Percentiles rank a stretch among this genome's conserved stretches.
These are phyloP conservation scores for Molossus alvarezi DNA, from an alignment of 2,797 vertebrate species.

Conservation along the genomic window DNA sequence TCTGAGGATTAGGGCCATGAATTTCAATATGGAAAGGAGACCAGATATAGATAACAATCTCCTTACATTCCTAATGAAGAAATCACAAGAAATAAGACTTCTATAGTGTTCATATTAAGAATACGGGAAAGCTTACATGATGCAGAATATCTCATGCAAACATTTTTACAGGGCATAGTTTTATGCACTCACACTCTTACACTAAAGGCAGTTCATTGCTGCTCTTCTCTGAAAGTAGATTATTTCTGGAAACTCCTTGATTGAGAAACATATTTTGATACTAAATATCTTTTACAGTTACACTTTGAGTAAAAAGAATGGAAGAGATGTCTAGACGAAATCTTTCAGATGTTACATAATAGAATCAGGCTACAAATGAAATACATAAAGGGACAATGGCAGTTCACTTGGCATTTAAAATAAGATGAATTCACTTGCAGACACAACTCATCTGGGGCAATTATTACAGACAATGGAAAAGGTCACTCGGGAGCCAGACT, in stretches of 20 bases:
- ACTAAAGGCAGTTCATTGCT: slow-evolving; percentile 82
- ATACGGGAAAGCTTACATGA: slow-evolving; percentile 83
- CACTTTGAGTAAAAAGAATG: slow-evolving; percentile 36
- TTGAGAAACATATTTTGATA: slow-evolving; percentile 77
- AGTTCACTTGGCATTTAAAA: slow-evolving; percentile 16
- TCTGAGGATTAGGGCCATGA: slow-evolving; percentile 77
- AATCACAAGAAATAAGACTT: slow-evolving; percentile 86
- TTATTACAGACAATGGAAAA: slow-evolving; percentile 37
- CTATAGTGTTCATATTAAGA: slow-evolving; percentile 80
- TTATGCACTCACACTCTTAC: slow-evolving; percentile 83
- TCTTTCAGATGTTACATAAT: slow-evolving; percentile 75
- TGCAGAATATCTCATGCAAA: slow-evolving; percentile 87
- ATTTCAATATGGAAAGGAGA: slow-evolving; percentile 80
- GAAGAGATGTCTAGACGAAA: slow-evolving; percentile 56
- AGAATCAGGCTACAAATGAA: slow-evolving; percentile 79
- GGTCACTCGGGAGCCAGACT: background rate
- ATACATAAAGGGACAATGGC: slow-evolving; percentile 64
- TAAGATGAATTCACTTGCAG: slow-evolving; percentile 48
- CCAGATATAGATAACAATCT: slow-evolving; percentile 68
- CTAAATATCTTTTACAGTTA: slow-evolving; percentile 53
- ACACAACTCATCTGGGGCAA: background rate
- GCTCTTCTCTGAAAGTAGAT: slow-evolving; percentile 74
- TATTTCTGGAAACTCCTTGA: slow-evolving; percentile 73
- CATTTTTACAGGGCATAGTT: slow-evolving; percentile 86
- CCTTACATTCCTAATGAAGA: slow-evolving; percentile 80